Base-by-base conservation (phyloP, 2,888 invertebrate genomes). In the Aporophyla nigra region DNA sequence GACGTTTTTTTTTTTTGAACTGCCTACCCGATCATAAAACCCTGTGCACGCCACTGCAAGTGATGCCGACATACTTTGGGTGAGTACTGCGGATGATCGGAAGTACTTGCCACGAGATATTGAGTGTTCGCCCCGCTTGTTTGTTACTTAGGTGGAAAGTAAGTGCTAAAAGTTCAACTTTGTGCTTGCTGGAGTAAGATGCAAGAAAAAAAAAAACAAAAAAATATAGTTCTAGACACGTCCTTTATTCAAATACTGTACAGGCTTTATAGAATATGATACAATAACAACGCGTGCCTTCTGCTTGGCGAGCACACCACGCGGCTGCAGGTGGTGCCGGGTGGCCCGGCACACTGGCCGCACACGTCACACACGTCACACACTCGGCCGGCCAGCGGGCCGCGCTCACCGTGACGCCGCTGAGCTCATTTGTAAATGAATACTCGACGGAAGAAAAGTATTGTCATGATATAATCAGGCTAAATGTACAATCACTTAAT, bases 231-330 rank as follows among this genome's bases (percentile, higher is more conserved):
- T 93, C 91, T 94, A 95, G 95, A 95, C 95, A 95, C 95, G 94
- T 95, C 95, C 95, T 95, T 95, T 95, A 95, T 92, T 96, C 91
- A 95, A 95, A 95, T 96, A 96, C 95, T 95, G 95, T 95, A 95
- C 95, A 95, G 94, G 94, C 92, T 94, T 92, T 93, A 92, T 92
- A 93, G 89, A 93, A 88, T 93, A 93, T 92, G 88, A 91, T 93
- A 94, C 94, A 93, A 91, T 90, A 92, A 91, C 90, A 91, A 89
- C 88, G 88, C 88, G 88, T 78, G 83, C 75, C 85, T 74, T 56
- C 51, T 19, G 74, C 21, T 27, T 66, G 56, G 63, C 56, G 5
- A 19, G 51, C 65, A 24, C 66, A 10, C 33, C n/a, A 68, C 40
- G 19, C 24, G 12, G 3, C 65, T 43, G 16, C 33, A 9, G n/a